Conservation (phyloP, 2,888 invertebrate species). For the Caenorhabditis japonica region DNA sequence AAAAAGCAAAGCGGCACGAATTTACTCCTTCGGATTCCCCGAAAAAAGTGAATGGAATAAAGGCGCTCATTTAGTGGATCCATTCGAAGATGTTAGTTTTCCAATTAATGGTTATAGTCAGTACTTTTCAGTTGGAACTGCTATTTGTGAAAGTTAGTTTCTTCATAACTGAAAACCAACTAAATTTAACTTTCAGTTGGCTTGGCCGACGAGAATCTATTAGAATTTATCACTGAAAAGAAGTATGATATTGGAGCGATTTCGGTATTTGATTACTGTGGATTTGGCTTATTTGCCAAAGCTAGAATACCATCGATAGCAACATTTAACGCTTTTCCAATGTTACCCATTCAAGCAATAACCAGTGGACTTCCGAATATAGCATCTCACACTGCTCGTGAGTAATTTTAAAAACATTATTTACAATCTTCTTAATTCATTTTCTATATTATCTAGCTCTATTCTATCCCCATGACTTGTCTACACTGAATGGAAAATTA, state of each 20-base stretch:
- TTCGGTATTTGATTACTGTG: constrained; percentile 52
- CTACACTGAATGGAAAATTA: constrained; percentile 27
- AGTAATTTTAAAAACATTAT: too few relatives aligned
- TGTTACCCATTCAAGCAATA: constrained; percentile 29
- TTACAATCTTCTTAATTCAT: too few relatives aligned
- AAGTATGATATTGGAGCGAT: constrained; percentile 54
- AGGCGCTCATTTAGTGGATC: constrained; percentile 17
- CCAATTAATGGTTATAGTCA: constrained; percentile 24
- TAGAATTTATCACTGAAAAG: constrained; percentile 42
- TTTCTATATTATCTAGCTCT: constrained; percentile 30
- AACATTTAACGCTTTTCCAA: constrained; percentile 39
- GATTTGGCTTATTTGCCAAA: constrained; percentile 16
- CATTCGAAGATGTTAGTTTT: constrained; percentile 12
- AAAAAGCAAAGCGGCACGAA: constrained; percentile 28
- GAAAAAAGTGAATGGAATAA: constrained; percentile 20
- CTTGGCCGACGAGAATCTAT: constrained; percentile 30
- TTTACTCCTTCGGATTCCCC: constrained; percentile 25
- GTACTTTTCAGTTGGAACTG: constrained; percentile 23
- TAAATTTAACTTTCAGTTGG: constrained; percentile 24
- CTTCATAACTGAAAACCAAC: not conserved
- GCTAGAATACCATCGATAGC: constrained; percentile 27
- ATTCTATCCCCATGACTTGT: constrained; percentile 18
- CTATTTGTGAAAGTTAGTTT: constrained; percentile 34
- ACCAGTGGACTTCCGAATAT: constrained; percentile 31
- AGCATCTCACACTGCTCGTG: constrained; percentile 27